These are phyloP conservation scores for Heliothis subflexa DNA, from an alignment of 1,140 invertebrate genomes.

Conservation along the genomic window DNA sequence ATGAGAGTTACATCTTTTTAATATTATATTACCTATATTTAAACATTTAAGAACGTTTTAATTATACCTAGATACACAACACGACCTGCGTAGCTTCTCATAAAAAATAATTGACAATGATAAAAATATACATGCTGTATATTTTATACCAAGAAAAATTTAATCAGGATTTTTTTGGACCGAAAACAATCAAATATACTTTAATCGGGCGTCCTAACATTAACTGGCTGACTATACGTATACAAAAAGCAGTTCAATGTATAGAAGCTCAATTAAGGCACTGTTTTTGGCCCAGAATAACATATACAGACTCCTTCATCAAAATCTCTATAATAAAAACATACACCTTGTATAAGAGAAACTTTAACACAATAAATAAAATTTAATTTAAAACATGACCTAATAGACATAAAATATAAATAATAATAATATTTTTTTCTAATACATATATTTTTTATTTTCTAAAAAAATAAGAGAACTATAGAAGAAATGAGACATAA, in stretches of 20 bases:
- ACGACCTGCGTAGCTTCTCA: slow-evolving; percentile 28
- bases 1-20: slow-evolving; percentile 57
- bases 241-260: slow-evolving; percentile 10
- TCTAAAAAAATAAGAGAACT: neutral
- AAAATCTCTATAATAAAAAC: slow-evolving; percentile 3
- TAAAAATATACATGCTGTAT: slow-evolving; percentile 11
- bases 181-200: neutral
- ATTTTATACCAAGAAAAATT: neutral
- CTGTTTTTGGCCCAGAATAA: slow-evolving; percentile 4
- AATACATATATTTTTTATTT: neutral
- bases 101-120: slow-evolving; percentile 28
- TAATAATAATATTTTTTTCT: slow-evolving; percentile 18
- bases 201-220: neutral
- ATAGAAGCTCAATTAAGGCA: neutral
- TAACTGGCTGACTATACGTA: neutral
- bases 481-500: neutral
- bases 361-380: slow-evolving; percentile 23
- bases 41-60: slow-evolving; percentile 42
- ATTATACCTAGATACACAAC: slow-evolving; percentile 44
- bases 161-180: neutral
- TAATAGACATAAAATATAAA: neutral
- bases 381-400: slow-evolving; percentile 13
- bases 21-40: slow-evolving; percentile 46
- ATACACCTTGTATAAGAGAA: slow-evolving; percentile 21
- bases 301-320: neutral